Evolutionary conservation across 2,113 vertebrate species (phyloP), one percentile per base, ranked within the genome.

Genomic region (Cottus gobio): DNA sequence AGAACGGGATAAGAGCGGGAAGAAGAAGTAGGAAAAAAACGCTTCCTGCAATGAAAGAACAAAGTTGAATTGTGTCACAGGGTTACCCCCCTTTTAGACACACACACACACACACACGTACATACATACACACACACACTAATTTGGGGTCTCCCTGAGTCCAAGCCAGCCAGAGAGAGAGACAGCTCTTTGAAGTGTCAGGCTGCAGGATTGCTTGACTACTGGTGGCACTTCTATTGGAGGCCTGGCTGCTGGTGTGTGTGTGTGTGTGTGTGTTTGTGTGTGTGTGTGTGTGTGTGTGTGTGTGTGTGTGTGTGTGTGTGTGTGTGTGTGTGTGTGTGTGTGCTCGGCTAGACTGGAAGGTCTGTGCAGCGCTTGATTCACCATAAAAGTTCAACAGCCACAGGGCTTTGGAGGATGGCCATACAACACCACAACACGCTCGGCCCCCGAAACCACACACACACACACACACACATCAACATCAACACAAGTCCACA

Each of bases 331-430:
- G 73, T 83, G 82, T 46, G 67, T 58, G 2, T 68, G 60, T 18
- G 57, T 76, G 74, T 30, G 46, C 61, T 72, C 7, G 16, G 11
- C 62, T 56, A 72, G 65, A 88, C 73, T 79, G 83, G 80, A 79
- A 83, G 86, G 80, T 84, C 87, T 90, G 63, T 66, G 86, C 69
- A 54, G 75, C 16, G 71, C 78, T 90, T 87, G 89, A 90, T 86
- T 93, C 82, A 82, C 86, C 83, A 90, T 91, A 91, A 90, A 93
- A 92, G 88, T 92, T 91, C 88, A 91, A 90, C 88, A 88, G 90
- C 86, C 85, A 82, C 81, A 90, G 85, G 90, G 87, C 76, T 83
- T 89, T 91, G 92, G 92, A 90, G 82, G 76, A 69, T 61, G 82
- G 86, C 92, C 91, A 92, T 46, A 34, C 52, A 80, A 57, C 86